phyloP scores from a whole-genome alignment of 1,140 invertebrate species.

The Drosophila ohnishii region DNA sequence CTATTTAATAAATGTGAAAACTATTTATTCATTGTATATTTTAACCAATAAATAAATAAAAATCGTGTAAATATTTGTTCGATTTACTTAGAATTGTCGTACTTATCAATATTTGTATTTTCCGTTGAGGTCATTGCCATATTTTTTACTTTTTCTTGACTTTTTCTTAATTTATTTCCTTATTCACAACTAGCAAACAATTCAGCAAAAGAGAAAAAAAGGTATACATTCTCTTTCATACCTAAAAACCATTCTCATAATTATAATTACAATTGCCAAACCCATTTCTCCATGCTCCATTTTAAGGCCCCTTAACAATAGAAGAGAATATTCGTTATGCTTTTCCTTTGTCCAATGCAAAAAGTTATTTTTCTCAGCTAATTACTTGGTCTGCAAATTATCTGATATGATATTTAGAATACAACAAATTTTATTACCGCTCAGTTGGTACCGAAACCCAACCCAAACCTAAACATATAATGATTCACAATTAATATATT shows the following conservation, averaged over 20 bases:
- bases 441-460: background rate
- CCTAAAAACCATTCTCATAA: conserved; percentile 37
- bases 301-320: conserved; percentile 29
- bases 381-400: conserved; percentile 30
- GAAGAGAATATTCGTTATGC: conserved; percentile 33
- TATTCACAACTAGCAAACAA: conserved; percentile 6
- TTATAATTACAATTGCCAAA: conserved; percentile 35
- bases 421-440: conserved; percentile 6
- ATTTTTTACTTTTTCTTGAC: background rate
- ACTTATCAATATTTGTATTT: background rate
- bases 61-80: background rate
- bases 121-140: conserved; percentile 19
- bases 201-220: conserved; percentile 6
- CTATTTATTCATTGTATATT: background rate
- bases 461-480: background rate
- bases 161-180: conserved; percentile 8
- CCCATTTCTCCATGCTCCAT: conserved; percentile 35
- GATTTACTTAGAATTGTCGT: background rate
- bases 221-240: conserved; percentile 40
- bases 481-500: conserved; percentile 51
- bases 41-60: background rate
- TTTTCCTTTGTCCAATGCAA: conserved; percentile 41
- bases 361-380: conserved; percentile 37
- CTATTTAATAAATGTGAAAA: background rate
- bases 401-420: conserved; percentile 21